Base-by-base conservation (phyloP, 2,888 invertebrate genomes). In the Lycocerus yunnanus region DNA sequence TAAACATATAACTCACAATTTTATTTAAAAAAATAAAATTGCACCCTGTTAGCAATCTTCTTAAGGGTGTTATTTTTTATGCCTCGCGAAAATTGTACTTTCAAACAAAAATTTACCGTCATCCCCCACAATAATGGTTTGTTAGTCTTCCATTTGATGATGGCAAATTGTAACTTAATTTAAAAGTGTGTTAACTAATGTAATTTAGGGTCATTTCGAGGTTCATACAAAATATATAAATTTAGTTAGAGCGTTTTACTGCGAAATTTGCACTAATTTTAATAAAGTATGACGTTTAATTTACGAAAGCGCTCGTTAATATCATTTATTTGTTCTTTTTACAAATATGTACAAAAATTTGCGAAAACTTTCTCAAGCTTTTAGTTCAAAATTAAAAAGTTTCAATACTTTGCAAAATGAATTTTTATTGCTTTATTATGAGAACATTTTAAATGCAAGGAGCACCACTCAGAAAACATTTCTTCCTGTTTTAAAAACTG, bases 1-100 rank as follows among this genome's bases (percentile, higher is more conserved):
- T 67, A 72, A 68, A 72, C 67, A 68, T 61, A 67, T 67, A 61
- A 58, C 72, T 61, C 60, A 68, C 72, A 72, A 72, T 72, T 68
- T 68, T 61, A 61, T 72, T 72, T 68, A 68, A 63, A 59, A 68
- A 72, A 68, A 72, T 58, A 66, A 66, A 71, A 71, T 72, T 68
- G 72, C 15, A 67, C 43, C 63, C 72, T 66, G 27, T 59, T 43
- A 43, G 43, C n/a, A 43, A n/a, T 43, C 11, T 43, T 43, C 43
- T 43, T 43, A 43, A 66, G 71, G 71, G 59, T 59, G 16, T 24
- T 66, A 71, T 71, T 66, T 24, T 24, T 58, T 15, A 63, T 63
- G 20, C 60, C 5, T 4, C 20, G 3, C 20, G 4, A 63, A 63
- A 63, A 20, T 63, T 63, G 61, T 61, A 15, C 16, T 13, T 60